These are phyloP conservation scores for Lipophrys pholis DNA, from an alignment of 2,113 vertebrate genomes.

Conservation along the genomic window DNA sequence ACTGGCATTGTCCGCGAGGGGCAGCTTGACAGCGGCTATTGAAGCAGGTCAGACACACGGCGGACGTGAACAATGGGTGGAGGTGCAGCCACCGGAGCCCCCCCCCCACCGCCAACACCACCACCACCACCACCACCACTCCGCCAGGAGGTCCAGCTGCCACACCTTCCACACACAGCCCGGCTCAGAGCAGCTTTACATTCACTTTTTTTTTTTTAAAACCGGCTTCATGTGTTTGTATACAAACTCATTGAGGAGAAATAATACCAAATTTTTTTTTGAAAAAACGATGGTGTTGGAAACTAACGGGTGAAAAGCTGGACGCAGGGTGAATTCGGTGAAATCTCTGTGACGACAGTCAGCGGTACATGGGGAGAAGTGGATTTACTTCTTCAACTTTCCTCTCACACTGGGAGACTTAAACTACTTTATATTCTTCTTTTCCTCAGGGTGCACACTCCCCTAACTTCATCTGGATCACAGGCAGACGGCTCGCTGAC, in stretches of 20 bases:
- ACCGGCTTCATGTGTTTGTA: not conserved
- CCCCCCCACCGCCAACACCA: not conserved
- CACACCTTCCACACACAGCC: conserved; percentile 15
- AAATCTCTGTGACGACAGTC: too few relatives aligned
- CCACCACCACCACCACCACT: not conserved
- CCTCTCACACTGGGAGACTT: too few relatives aligned
- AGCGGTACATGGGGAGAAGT: too few relatives aligned
- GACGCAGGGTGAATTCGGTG: not conserved
- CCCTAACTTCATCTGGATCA: too few relatives aligned
- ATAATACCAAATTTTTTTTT: not conserved
- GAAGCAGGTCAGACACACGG: conserved; percentile 30
- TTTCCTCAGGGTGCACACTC: too few relatives aligned
- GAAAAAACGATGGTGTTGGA: not conserved
- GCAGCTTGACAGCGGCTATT: conserved; percentile 42
- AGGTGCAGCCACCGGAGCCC: conserved; percentile 28
- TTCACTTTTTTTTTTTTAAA: not conserved
- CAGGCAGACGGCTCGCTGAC: too few relatives aligned
- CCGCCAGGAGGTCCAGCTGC: conserved; percentile 23
- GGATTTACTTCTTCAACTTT: too few relatives aligned
- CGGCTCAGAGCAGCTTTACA: not conserved
- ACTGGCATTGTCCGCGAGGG: not conserved
- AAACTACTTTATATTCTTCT: too few relatives aligned
- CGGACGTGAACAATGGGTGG: conserved; percentile 33
- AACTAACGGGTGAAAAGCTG: not conserved
- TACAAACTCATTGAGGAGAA: not conserved